phyloP scores from a whole-genome alignment of 1,140 invertebrate species.

The Laupala kohalensis region DNA sequence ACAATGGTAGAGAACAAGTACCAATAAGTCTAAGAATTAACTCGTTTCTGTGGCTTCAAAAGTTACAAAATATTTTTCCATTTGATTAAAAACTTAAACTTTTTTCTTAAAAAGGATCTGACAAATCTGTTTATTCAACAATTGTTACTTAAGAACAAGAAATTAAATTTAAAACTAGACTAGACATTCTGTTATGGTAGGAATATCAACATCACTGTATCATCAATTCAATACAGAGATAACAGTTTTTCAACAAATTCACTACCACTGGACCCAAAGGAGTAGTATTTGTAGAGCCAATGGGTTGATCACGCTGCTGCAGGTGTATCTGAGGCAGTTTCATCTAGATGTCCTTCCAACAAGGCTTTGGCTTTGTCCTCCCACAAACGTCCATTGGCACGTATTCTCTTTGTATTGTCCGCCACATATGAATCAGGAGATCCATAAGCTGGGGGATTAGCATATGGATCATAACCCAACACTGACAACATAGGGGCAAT shows the following conservation, averaged over 20 bases:
- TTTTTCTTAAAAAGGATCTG: neutral
- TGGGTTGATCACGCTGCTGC: neutral
- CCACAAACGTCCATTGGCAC: conserved; percentile 22
- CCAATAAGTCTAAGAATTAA: neutral
- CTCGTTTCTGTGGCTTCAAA: neutral
- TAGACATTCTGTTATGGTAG: neutral
- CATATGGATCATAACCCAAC: conserved; percentile 86
- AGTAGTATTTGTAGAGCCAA: neutral
- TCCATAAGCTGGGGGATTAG: conserved; percentile 87
- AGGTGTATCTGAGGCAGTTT: conserved; percentile 8
- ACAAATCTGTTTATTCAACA: neutral
- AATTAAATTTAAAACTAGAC: neutral
- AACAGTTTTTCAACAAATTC: neutral
- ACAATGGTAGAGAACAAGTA: neutral
- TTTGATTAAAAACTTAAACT: neutral
- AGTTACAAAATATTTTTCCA: neutral
- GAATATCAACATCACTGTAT: neutral
- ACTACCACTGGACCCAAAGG: neutral
- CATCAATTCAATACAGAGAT: neutral
- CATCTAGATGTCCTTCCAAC: conserved; percentile 10
- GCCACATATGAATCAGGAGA: conserved; percentile 70
- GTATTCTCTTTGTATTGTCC: conserved; percentile 52
- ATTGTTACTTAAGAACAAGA: neutral
- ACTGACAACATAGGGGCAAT: conserved; percentile 85
- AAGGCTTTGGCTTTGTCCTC: conserved; percentile 17